These are phyloP conservation scores for Myotis findleyi DNA, from an alignment of 2,797 vertebrate genomes.

Conservation along the genomic window DNA sequence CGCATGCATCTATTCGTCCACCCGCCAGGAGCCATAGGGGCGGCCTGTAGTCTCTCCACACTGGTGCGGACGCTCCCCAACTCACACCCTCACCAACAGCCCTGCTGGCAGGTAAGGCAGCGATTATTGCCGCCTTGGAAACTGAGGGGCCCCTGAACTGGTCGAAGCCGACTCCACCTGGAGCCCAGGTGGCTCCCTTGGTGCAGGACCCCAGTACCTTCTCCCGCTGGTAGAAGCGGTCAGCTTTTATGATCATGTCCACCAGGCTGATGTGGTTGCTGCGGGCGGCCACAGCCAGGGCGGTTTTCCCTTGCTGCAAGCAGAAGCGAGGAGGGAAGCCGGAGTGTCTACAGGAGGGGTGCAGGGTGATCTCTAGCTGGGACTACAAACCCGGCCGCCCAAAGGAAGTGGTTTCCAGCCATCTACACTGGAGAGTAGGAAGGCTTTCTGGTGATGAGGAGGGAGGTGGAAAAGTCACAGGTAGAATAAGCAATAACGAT, in stretches of 20 bases:
- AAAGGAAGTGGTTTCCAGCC: neutral
- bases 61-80: neutral
- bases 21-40: neutral
- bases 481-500: neutral
- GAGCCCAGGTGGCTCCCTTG: neutral
- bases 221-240: conserved; percentile 94
- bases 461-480: neutral
- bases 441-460: neutral
- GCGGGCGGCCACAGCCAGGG: conserved; percentile 93
- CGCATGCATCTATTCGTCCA: neutral
- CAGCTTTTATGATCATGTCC: conserved; percentile 96
- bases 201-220: conserved; percentile 86
- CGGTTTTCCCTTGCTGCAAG: conserved; percentile 93
- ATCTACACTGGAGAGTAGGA: neutral
- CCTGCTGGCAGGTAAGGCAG: neutral
- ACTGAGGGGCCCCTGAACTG: neutral
- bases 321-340: conserved; percentile 35
- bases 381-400: neutral
- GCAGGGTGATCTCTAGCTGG: neutral
- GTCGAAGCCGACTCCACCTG: neutral
- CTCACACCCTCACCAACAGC: neutral
- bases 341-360: neutral
- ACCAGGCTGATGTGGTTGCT: conserved; percentile 92
- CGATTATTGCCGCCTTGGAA: neutral
- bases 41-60: neutral